Base-by-base conservation (phyloP, 2,797 vertebrate species). In the Semotilus atromaculatus region DNA sequence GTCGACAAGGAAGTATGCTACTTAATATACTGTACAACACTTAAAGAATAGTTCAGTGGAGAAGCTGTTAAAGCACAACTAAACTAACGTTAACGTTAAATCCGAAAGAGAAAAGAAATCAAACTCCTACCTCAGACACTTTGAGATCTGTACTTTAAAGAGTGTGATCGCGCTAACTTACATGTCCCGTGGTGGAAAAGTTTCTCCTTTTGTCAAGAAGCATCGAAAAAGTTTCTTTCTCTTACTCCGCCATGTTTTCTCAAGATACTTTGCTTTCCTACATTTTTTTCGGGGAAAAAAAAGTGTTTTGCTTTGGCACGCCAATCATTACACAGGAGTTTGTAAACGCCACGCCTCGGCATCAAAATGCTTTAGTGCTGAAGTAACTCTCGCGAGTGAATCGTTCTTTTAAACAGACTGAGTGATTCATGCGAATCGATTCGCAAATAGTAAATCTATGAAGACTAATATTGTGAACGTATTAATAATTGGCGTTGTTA, bases 221-320 rank as follows among this genome's bases (percentile, higher is more conserved):
- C 68, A 58, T 40, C 29, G 40, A 8, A 26, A 48, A 55, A 81
- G 14, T 76, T 16, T 53, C 26, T 7, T 51, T 36, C 45, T 29
- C 1, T 21, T 14, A 60, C 80, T 87, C 87, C 88, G 86, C 87
- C 87, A 88, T 89, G 83, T 85, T 88, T 86, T 29, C 83, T 88
- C 72, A 51, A 62, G 85, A 84, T 40, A 43, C 79, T 88, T 81
- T 80, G 14, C 78, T 82, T 73, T 83, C 43, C 48, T 67, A 29
- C 29, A 38, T 84, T 66, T 23, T 29, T 51, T 77, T 16, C 11
- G 73, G 16, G 6, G 13, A 16, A 72, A 53, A 36, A 60, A 26
- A 23, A 68, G 26, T 84, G 11, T 80, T 36, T 18, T 38, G 31
- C 26, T 71, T 38, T 60, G 66, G 53, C 40, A 80, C 83, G 55